Evolutionary conservation across 2,113 vertebrate species (phyloP).

Genomic region (Spheniscus mendiculus): DNA sequence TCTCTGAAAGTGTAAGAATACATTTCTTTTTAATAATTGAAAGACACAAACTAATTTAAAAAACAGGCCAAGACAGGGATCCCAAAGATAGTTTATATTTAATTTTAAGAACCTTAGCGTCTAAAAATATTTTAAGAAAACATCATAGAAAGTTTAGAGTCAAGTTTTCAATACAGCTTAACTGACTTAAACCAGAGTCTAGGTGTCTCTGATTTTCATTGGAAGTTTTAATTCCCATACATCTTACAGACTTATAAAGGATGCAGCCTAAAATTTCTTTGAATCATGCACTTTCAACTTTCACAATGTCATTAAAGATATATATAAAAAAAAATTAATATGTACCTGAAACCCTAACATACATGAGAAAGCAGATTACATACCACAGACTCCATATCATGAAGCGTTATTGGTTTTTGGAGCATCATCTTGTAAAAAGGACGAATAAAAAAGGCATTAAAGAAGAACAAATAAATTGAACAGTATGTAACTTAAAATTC

Average conservation of each 20-base stretch:
- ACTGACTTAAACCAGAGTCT: neutral
- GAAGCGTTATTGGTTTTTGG: constrained; percentile 91
- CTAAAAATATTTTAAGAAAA: neutral
- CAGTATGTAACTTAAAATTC: neutral
- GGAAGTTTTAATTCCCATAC: neutral
- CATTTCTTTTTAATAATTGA: neutral
- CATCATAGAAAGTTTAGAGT: neutral
- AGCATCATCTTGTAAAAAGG: constrained; percentile 99
- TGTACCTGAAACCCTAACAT: neutral
- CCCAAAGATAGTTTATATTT: neutral
- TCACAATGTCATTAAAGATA: neutral
- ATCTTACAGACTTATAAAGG: neutral
- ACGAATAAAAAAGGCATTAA: constrained; percentile 95
- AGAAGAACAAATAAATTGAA: constrained; percentile 34
- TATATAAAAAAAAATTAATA: neutral
- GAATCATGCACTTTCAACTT: neutral
- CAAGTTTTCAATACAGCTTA: neutral
- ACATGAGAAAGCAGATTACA: constrained; percentile 34
- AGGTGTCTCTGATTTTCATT: neutral
- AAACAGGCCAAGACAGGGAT: neutral
- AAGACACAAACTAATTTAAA: neutral
- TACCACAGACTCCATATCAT: constrained; percentile 99
- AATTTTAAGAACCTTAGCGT: neutral
- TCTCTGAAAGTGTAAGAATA: neutral
- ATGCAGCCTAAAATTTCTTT: neutral